These are phyloP conservation scores for Sorex araneus DNA, from an alignment of 2,113 vertebrate genomes.

Conservation along the genomic window DNA sequence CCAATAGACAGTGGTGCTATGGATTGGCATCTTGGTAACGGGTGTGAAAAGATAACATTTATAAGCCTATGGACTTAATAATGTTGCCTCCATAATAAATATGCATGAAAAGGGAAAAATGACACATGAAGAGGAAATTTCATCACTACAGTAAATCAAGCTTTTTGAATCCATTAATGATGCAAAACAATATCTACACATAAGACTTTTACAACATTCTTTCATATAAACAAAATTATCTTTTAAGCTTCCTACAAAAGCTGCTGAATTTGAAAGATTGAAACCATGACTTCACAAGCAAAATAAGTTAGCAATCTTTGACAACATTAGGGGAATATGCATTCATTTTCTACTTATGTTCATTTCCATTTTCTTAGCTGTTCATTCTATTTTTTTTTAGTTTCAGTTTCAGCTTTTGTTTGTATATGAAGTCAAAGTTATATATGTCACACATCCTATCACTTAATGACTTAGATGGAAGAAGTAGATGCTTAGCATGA, in stretches of 20 bases:
- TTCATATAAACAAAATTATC: constrained; percentile 51
- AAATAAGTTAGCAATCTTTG: neutral
- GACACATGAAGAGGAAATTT: constrained; percentile 42
- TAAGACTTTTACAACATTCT: constrained; percentile 16
- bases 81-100: too few species aligned
- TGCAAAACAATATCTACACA: neutral
- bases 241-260: constrained; percentile 34
- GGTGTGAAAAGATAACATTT: too few species aligned
- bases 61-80: too few species aligned
- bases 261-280: constrained; percentile 11
- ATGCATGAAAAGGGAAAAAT: too few species aligned
- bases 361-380: neutral
- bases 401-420: constrained; percentile 20
- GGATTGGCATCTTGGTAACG: too few species aligned
- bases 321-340: neutral
- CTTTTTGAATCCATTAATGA: neutral
- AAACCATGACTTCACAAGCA: neutral
- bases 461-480: neutral
- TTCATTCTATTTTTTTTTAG: neutral
- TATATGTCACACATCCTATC: constrained; percentile 3
- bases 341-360: neutral
- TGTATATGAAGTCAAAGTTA: constrained; percentile 18
- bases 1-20: too few species aligned
- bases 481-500: neutral
- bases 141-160: constrained; percentile 48